Base-by-base conservation (phyloP, 2,113 vertebrate genomes). In the Myrmecophaga tridactyla region DNA sequence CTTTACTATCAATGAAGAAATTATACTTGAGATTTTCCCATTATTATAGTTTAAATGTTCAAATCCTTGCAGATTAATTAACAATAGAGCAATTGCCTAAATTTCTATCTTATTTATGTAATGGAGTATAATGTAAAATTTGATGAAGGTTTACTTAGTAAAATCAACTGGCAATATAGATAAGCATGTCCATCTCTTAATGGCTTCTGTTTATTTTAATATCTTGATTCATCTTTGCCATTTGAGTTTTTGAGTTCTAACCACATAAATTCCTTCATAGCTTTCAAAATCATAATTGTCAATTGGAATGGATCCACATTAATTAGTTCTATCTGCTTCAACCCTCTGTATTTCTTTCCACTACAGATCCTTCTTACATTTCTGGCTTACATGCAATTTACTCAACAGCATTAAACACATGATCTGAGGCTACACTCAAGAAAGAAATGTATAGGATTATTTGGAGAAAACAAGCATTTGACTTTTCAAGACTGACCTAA, bases 401-500 rank as follows among this genome's bases (percentile, higher is more conserved):
- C 53, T 90, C 82, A 81, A 92, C 93, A 90, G 39, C 56, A 73
- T 92, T 96, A 96, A 97, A 88, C 41, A 95, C 78, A 82, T 89
- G 70, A 86, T 17, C 65, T 67, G 69, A 94, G 70, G 60, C 46
- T 91, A 62, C 63, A 81, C 82, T 95, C 91, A 58, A 77, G 90
- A 95, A 53, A 93, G 80, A 96, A 94, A 72, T 89, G 81, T 89
- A 27, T 27, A 87, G 46, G 5, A 89, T 92, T 97, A 91, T 69
- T 93, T 92, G 62, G 43, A 82, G 80, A 94, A 95, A 97, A 96
- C 48, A 95, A 83, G n/a, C 41, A 48, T 89, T 97, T 84, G 51
- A 93, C 89, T 70, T 95, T 95, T 97, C 70, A 97, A 96, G 96
- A 78, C 17, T n/a, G 36, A 88, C 3, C 62, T 97, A 81, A 93